These are phyloP conservation scores for Papilio xuthus DNA, from an alignment of 1,140 invertebrate species.

Conservation along the genomic window DNA sequence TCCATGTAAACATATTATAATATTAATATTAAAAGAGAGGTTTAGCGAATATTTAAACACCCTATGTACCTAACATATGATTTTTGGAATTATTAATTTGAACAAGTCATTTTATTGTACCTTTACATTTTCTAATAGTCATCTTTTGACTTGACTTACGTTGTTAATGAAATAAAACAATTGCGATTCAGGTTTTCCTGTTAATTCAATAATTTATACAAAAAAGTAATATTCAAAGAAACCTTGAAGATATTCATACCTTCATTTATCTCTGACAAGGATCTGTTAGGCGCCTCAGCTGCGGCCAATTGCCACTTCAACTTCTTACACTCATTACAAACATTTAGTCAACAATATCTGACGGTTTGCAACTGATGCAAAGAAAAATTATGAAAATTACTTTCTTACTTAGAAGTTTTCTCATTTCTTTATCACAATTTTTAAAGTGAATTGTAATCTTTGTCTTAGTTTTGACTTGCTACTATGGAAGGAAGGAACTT, in stretches of 20 bases:
- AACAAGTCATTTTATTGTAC: too few relatives aligned
- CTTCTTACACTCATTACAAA: slow-evolving; percentile 57
- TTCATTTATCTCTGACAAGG: slow-evolving; percentile 68
- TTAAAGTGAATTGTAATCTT: not conserved
- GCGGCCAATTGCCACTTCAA: slow-evolving; percentile 66
- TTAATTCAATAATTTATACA: slow-evolving; percentile 31
- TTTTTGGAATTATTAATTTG: too few relatives aligned
- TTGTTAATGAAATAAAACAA: not conserved
- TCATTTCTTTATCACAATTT: slow-evolving; percentile 5
- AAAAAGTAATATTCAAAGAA: slow-evolving; percentile 53
- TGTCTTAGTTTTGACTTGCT: not conserved
- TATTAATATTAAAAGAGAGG: too few relatives aligned
- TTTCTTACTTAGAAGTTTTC: slow-evolving; percentile 3
- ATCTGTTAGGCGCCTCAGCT: slow-evolving; percentile 60
- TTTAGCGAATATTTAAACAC: too few relatives aligned
- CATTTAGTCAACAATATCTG: slow-evolving; percentile 55
- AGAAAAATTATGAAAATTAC: slow-evolving; percentile 42
- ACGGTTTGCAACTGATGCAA: slow-evolving; percentile 53
- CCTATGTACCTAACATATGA: too few relatives aligned
- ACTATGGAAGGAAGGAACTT: not conserved
- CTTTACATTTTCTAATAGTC: too few relatives aligned
- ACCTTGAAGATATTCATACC: slow-evolving; percentile 52
- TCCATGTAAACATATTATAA: too few relatives aligned
- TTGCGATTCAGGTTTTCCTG: not conserved
- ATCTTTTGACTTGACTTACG: not conserved